Evolutionary conservation across 2,888 invertebrate genomes (phyloP), one percentile per base, ranked within the genome.

Genomic region (Digitonthophagus gazella): DNA sequence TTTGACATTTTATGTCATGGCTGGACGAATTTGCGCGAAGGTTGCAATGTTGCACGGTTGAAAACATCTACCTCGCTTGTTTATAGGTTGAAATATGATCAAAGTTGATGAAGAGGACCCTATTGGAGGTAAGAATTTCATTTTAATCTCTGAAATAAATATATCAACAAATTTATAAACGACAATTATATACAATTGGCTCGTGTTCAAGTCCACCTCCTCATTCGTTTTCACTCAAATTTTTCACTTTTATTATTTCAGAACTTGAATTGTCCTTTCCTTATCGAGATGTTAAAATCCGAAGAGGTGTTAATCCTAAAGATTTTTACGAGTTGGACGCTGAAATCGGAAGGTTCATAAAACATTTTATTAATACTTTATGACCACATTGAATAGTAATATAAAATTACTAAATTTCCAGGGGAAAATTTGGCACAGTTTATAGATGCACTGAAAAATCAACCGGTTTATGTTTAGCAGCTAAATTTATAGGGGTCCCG

Each of bases 341-440:
- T 69, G 95, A 98, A 84, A 91, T 98, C 77, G 98, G 98, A 82
- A 91, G 96, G 97, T 97, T 85, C 88, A 3, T 54, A 54, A 14
- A 54, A 54, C 2, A n/a, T 2, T n/a, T 14, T 54, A 15, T 57
- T 57, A 16, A 58, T 58, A 54, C 14, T 54, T 54, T 54, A 54
- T 44, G n/a, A 8, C 14, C 57, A 57, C 6, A 16, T 57, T 11
- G 58, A 11, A n/a, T 8, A 57, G 16, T 67, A 58, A 8, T 58
- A 58, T 55, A 15, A 15, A 20, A 19, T 64, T n/a, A 5, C 11
- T 15, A 69, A 61, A 64, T 76, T 84, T 84, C 69, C 85, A 98
- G 98, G 79, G 98, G 98, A 2, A 97, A 97, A 87, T 98, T 98
- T 83, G 98, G 98, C 71, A 96, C 96, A 54, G 98, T 98, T 57